These are phyloP conservation scores for Zaprionus vittiger DNA, from an alignment of 1,140 invertebrate species.

Conservation along the genomic window DNA sequence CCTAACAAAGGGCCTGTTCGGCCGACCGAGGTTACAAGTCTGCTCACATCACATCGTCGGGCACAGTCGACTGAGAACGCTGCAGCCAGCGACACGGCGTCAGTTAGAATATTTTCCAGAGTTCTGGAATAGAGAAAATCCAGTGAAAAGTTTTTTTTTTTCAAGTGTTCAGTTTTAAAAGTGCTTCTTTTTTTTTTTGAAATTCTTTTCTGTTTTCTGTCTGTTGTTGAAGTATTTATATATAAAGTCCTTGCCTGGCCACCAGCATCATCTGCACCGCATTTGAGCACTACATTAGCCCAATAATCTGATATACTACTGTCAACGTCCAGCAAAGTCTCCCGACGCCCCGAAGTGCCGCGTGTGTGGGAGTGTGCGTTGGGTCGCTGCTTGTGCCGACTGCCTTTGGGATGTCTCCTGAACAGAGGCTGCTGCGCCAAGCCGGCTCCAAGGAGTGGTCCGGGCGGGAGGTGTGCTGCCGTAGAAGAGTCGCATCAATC, in stretches of 20 bases:
- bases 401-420: not conserved
- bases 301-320: not conserved
- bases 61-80: constrained; percentile 46
- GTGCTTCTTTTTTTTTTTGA: not conserved
- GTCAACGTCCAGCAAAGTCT: constrained; percentile 2
- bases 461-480: constrained; percentile 2
- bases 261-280: not conserved
- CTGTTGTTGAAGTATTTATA: constrained; percentile 8
- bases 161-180: not conserved
- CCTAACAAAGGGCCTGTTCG: not conserved
- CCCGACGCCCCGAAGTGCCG: not conserved
- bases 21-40: not conserved
- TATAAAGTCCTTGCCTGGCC: not conserved
- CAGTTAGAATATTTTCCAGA: constrained; percentile 4
- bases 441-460: not conserved
- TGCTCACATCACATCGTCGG: not conserved
- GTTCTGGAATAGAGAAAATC: not conserved
- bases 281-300: not conserved
- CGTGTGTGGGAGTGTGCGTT: constrained; percentile 8
- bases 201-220: not conserved
- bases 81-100: constrained; percentile 47
- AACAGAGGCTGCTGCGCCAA: not conserved
- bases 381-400: constrained; percentile 8
- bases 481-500: constrained; percentile 23
- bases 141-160: constrained; percentile 5